Evolutionary conservation across 2,888 invertebrate species (phyloP).

Genomic region (Dromius quadrimaculatus): DNA sequence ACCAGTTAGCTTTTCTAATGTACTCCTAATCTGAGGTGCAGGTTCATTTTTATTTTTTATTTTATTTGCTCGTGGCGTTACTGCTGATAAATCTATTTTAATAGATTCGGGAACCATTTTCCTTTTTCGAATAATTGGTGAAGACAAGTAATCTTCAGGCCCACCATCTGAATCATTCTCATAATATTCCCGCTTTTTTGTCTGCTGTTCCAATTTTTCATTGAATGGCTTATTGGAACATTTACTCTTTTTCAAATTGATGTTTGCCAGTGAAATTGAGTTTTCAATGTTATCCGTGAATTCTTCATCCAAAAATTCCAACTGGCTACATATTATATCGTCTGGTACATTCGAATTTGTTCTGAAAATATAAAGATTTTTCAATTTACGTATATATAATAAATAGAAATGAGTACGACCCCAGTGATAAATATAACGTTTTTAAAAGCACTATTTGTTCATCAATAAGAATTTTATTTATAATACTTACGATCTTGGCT

Average conservation of each 20-base stretch:
- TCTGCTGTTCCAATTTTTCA: neutral
- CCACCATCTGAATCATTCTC: neutral
- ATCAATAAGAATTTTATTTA: neutral
- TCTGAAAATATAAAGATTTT: no score
- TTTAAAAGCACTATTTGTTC: neutral
- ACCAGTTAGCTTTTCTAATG: neutral
- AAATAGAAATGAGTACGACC: no score
- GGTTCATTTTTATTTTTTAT: neutral
- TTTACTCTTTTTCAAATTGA: no score
- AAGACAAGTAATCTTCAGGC: neutral
- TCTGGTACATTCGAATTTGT: neutral
- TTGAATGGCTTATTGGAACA: neutral
- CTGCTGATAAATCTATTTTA: neutral
- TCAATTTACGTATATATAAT: no score
- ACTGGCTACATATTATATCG: neutral
- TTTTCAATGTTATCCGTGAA: neutral
- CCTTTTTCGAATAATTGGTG: neutral
- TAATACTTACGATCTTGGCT: constrained; percentile 6
- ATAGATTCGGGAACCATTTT: neutral
- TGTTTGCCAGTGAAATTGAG: neutral
- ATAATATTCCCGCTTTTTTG: neutral
- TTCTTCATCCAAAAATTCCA: constrained; percentile 7
- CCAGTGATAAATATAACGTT: neutral
- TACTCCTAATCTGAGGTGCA: neutral
- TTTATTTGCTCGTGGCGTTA: neutral